phyloP scores from a whole-genome alignment of 2,113 vertebrate species.

The Nycticryphes semicollaris region DNA sequence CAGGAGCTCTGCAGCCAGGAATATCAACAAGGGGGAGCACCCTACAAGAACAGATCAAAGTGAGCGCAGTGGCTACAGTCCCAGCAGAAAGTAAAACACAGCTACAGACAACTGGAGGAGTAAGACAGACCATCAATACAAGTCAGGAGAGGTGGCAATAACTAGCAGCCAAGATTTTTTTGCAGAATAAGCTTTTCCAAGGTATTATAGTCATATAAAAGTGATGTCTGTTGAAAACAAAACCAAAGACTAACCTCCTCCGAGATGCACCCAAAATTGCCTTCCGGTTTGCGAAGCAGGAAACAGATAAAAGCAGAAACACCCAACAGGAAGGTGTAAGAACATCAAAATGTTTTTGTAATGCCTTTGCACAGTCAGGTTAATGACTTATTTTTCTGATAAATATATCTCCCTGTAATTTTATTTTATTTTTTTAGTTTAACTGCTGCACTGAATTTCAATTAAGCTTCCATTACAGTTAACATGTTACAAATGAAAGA shows the following conservation, averaged over 20 bases:
- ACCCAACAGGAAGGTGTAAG: not conserved
- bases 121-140: accelerated
- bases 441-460: not conserved
- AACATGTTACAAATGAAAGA: not conserved
- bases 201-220: not conserved
- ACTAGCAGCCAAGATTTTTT: not conserved
- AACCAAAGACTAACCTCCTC: not conserved
- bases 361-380: not conserved
- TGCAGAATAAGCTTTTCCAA: not conserved
- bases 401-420: not conserved
- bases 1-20: not conserved
- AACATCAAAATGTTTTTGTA: not conserved
- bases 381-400: not conserved
- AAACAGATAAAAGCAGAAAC: not conserved
- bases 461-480: not conserved
- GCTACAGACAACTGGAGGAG: not conserved
- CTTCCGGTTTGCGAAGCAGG: not conserved
- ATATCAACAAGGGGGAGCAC: not conserved
- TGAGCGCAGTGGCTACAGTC: accelerated
- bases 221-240: not conserved
- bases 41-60: not conserved
- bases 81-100: not conserved
- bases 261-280: not conserved
- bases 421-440: not conserved
- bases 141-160: not conserved